Percentiles rank a stretch among this genome's conserved stretches.
Evolutionary conservation across 2,888 invertebrate species (phyloP).

Genomic region (Nowickia ferox): DNA sequence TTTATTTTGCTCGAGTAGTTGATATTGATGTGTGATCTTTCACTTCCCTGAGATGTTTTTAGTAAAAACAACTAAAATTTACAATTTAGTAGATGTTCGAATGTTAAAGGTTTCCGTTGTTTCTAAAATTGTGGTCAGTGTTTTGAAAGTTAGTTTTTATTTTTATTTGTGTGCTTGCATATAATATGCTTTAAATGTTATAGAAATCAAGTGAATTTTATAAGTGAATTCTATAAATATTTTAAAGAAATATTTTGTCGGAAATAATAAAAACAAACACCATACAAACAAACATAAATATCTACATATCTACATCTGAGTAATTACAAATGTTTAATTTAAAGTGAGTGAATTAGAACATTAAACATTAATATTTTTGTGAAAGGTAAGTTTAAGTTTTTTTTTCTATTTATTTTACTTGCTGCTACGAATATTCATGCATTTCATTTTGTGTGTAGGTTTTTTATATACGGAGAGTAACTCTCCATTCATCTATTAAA

Average conservation of each 20-base stretch:
- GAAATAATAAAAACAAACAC: too few species aligned
- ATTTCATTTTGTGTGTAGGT: slow-evolving; percentile 4
- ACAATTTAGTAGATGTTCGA: slow-evolving; percentile 62
- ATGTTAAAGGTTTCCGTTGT: slow-evolving; percentile 64
- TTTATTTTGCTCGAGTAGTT: slow-evolving; percentile 17
- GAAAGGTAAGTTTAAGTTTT: slow-evolving; percentile 19
- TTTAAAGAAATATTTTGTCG: background rate
- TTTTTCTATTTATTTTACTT: slow-evolving; percentile 7
- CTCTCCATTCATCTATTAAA: slow-evolving; percentile 14
- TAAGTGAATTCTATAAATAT: background rate
- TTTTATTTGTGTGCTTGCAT: background rate
- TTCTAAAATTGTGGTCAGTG: slow-evolving; percentile 39
- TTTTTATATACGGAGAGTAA: background rate
- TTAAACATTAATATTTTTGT: background rate
- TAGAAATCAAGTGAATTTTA: background rate
- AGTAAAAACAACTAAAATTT: slow-evolving; percentile 58
- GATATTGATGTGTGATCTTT: slow-evolving; percentile 26
- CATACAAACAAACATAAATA: too few species aligned
- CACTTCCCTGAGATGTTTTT: slow-evolving; percentile 53
- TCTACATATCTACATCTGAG: too few species aligned
- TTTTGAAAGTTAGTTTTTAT: slow-evolving; percentile 10
- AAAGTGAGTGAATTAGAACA: background rate
- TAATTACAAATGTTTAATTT: background rate
- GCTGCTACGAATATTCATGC: too few species aligned
- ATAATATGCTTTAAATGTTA: slow-evolving; percentile 1